phyloP scores from a whole-genome alignment of 1,140 invertebrate genomes.

The Bicyclus anynana region DNA sequence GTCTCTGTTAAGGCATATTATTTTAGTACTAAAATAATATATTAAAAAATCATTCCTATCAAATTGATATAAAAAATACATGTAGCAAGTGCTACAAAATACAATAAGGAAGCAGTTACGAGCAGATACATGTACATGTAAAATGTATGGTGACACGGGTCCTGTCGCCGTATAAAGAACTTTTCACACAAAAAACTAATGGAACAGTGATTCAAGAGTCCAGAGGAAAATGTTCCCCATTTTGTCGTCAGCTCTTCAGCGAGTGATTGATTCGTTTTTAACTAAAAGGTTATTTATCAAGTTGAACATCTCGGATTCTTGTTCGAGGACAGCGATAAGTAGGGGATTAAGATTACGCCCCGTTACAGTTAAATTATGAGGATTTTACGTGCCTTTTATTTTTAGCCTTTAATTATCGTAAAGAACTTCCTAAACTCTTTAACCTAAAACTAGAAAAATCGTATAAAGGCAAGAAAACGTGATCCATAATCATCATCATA shows the following conservation, averaged over 20 bases:
- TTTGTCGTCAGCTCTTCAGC: constrained; percentile 27
- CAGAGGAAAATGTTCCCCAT: constrained; percentile 20
- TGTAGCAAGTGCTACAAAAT: not conserved
- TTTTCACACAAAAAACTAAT: constrained; percentile 29
- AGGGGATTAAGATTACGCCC: constrained; percentile 13
- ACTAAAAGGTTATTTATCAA: constrained; percentile 37
- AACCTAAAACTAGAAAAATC: too few relatives aligned
- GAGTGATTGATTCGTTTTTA: constrained; percentile 37
- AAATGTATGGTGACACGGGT: constrained; percentile 17
- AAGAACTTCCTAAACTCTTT: too few relatives aligned
- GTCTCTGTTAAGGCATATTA: too few relatives aligned
- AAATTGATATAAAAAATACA: not conserved
- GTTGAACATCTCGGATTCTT: constrained; percentile 24
- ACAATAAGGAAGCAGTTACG: not conserved
- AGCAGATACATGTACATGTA: not conserved
- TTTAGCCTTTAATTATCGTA: not conserved
- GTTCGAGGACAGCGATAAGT: constrained; percentile 19
- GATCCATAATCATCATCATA: too few relatives aligned
- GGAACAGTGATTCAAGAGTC: constrained; percentile 25
- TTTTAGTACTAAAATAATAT: too few relatives aligned
- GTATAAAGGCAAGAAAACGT: too few relatives aligned
- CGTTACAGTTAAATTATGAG: constrained; percentile 15
- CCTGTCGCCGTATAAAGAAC: constrained; percentile 18
- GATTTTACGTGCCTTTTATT: not conserved
- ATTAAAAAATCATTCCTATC: too few relatives aligned